A percentile compares a stretch with the other conserved stretches of the same genome.
These are phyloP conservation scores for Ammodramus savannarum DNA, from an alignment of 2,113 vertebrate species.

Conservation along the genomic window DNA sequence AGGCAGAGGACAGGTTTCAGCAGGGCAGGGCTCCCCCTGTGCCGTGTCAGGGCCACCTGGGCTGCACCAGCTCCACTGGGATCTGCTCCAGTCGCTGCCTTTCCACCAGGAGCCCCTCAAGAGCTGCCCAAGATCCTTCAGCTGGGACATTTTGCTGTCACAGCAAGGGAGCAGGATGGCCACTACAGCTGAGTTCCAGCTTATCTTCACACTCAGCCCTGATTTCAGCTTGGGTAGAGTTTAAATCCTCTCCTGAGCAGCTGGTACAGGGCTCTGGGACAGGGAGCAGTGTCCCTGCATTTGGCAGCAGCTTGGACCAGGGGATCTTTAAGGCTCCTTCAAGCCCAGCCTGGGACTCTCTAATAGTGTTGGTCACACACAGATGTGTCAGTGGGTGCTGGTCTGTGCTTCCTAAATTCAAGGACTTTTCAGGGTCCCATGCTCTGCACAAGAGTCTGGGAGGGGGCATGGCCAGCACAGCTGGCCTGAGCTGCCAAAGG, in stretches of 20 bases:
- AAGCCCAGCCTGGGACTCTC: no score
- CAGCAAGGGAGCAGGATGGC: fast-evolving
- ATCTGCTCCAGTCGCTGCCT: background rate
- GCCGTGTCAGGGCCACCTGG: background rate
- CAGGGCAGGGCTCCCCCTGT: background rate
- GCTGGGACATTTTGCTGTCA: background rate
- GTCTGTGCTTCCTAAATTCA: background rate
- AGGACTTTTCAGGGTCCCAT: background rate
- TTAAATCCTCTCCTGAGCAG: background rate
- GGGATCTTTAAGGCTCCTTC: no score
- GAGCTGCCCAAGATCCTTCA: background rate
- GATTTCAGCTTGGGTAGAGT: background rate
- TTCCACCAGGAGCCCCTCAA: background rate
- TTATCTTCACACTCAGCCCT: background rate
- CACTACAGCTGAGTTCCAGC: background rate
- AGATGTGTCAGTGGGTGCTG: background rate
- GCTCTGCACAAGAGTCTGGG: background rate
- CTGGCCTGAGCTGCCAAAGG: background rate
- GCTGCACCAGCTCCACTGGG: background rate
- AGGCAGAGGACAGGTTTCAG: background rate
- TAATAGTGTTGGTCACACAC: no score
- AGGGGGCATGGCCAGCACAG: background rate
- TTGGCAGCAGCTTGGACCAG: no score
- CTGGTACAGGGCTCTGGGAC: background rate
- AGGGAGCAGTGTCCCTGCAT: background rate